phyloP scores from a whole-genome alignment of 2,113 vertebrate species.

The Rhinoderma darwinii region DNA sequence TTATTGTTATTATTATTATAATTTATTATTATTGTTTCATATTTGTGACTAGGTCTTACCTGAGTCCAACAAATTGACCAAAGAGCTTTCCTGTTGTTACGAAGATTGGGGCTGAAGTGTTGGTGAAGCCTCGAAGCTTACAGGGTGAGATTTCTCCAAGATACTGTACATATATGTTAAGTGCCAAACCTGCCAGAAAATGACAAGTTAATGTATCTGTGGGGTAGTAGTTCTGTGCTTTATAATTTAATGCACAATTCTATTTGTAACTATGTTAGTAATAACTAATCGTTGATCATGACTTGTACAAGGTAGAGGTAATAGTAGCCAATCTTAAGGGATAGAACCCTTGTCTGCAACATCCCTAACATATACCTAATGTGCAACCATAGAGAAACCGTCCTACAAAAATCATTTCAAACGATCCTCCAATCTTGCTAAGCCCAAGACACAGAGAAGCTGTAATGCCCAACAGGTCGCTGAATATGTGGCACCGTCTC shows the following conservation, averaged over 20 bases:
- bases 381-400: constrained; percentile 75
- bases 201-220: constrained; percentile 69
- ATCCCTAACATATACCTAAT: constrained; percentile 79
- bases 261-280: neutral
- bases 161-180: constrained; percentile 74
- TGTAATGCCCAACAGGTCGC: constrained; percentile 75
- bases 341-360: too few relatives aligned
- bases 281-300: neutral
- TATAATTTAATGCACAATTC: neutral
- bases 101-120: constrained; percentile 73
- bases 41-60: constrained; percentile 66
- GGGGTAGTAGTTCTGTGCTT: neutral
- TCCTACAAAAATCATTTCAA: constrained; percentile 79
- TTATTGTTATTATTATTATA: neutral
- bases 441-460: constrained; percentile 77
- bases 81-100: constrained; percentile 77
- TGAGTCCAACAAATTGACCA: constrained; percentile 84
- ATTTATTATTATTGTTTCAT: neutral
- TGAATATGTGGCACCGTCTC: constrained; percentile 77
- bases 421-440: constrained; percentile 73
- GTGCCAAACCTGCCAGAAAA: constrained; percentile 63
- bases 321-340: too few relatives aligned
- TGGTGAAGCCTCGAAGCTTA: constrained; percentile 76
- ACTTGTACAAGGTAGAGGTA: too few relatives aligned
- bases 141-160: constrained; percentile 78